Evolutionary conservation across 2,797 vertebrate genomes (phyloP).

Genomic region (Sebastes minor): DNA sequence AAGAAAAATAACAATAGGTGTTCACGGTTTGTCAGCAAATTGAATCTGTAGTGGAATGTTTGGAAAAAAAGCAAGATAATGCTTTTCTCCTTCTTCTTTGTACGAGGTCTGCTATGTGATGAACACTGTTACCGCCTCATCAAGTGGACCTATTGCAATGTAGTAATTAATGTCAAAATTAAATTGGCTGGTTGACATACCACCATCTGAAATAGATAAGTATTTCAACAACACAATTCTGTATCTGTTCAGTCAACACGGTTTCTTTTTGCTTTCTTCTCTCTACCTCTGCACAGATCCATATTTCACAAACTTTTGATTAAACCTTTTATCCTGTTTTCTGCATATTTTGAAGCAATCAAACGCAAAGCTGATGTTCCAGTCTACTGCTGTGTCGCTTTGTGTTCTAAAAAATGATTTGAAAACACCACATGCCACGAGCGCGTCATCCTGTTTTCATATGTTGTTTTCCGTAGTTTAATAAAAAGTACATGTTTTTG

Average conservation of each 20-base stretch:
- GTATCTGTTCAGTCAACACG: not conserved
- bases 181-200: constrained; percentile 5
- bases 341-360: not conserved
- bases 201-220: not conserved
- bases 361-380: not conserved
- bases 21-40: constrained; percentile 54
- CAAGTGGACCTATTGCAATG: not conserved
- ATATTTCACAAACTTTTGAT: not conserved
- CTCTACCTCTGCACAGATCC: not conserved
- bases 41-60: constrained; percentile 34
- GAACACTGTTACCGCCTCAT: constrained; percentile 3
- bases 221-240: not conserved
- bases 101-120: not conserved
- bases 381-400: not conserved
- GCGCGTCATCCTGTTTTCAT: not conserved
- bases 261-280: not conserved
- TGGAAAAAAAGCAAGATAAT: not conserved
- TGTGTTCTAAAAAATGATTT: not conserved
- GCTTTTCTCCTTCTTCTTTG: not conserved
- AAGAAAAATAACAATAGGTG: constrained; percentile 51
- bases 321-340: not conserved
- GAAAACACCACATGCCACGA: not conserved
- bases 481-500: not conserved
- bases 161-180: constrained; percentile 25
- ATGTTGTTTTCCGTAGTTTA: not conserved